Evolutionary conservation across 2,113 vertebrate genomes (phyloP).

Genomic region (Tyrannus savana): DNA sequence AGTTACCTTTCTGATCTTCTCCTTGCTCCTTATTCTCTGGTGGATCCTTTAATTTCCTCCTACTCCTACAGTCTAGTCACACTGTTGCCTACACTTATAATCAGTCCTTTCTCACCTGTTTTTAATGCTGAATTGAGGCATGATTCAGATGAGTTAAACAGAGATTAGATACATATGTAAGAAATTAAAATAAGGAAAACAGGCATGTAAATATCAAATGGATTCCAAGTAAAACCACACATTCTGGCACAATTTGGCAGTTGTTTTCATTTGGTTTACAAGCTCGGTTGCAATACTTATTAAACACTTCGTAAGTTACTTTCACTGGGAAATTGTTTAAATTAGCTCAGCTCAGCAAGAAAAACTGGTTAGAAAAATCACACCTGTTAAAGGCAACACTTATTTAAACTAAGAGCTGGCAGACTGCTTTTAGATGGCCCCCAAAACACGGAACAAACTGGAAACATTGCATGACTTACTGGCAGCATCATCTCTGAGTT

Average conservation of each 20-base stretch:
- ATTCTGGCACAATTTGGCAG: neutral
- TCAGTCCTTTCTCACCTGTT: neutral
- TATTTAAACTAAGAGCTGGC: neutral
- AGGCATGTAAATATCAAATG: neutral
- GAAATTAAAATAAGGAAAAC: neutral
- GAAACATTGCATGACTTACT: neutral
- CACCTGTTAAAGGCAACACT: neutral
- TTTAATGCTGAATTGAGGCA: neutral
- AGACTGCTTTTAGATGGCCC: neutral
- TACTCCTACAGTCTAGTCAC: conserved; percentile 11
- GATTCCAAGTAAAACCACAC: neutral
- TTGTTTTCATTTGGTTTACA: neutral
- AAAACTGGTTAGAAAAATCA: conserved; percentile 9
- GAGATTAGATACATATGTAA: neutral
- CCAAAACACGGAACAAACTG: neutral
- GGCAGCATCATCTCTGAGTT: rapidly evolving
- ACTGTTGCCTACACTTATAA: neutral
- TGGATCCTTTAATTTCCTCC: neutral
- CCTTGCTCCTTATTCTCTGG: neutral
- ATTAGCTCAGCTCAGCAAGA: neutral
- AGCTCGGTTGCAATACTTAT: neutral
- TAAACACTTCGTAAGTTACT: neutral
- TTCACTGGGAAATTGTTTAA: neutral
- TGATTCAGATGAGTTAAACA: neutral
- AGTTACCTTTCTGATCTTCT: neutral